phyloP scores from a whole-genome alignment of 2,113 vertebrate species.

The Thalassoma bifasciatum region DNA sequence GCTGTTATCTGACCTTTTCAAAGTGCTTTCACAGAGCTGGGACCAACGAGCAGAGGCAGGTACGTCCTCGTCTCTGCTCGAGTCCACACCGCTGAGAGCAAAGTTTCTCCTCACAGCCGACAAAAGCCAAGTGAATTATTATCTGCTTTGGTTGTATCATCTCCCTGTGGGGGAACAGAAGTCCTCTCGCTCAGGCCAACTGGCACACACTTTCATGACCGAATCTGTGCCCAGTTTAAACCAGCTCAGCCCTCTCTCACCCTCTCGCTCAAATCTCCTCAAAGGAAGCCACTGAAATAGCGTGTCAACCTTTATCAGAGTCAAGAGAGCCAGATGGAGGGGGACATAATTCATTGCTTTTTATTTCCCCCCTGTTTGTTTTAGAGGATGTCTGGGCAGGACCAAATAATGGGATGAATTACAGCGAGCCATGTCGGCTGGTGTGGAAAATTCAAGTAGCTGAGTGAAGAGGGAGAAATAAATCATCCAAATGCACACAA shows the following conservation, averaged over 20 bases:
- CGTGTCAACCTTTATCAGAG: constrained; percentile 59
- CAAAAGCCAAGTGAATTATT: constrained; percentile 40
- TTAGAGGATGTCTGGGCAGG: constrained; percentile 40
- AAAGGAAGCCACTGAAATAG: constrained; percentile 62
- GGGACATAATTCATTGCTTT: constrained; percentile 48
- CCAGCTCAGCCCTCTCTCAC: constrained; percentile 29
- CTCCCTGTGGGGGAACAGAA: constrained; percentile 65
- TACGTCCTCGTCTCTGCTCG: neutral
- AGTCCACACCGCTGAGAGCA: neutral
- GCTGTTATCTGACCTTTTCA: neutral
- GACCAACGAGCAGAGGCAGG: neutral
- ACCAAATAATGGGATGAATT: constrained; percentile 61
- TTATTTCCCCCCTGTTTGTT: constrained; percentile 50
- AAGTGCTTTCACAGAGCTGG: neutral
- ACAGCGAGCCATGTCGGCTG: constrained; percentile 38
- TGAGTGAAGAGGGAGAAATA: constrained; percentile 20
- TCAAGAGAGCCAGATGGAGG: constrained; percentile 42
- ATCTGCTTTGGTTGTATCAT: constrained; percentile 52
- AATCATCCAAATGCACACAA: constrained; percentile 35
- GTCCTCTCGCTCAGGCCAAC: constrained; percentile 61
- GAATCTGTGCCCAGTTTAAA: constrained; percentile 55
- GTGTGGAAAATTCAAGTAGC: constrained; percentile 42
- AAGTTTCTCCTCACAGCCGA: constrained; percentile 29
- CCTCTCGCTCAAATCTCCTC: constrained; percentile 42
- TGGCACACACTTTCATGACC: constrained; percentile 60